phyloP scores from a whole-genome alignment of 2,113 vertebrate genomes.

The Athene cunicularia region DNA sequence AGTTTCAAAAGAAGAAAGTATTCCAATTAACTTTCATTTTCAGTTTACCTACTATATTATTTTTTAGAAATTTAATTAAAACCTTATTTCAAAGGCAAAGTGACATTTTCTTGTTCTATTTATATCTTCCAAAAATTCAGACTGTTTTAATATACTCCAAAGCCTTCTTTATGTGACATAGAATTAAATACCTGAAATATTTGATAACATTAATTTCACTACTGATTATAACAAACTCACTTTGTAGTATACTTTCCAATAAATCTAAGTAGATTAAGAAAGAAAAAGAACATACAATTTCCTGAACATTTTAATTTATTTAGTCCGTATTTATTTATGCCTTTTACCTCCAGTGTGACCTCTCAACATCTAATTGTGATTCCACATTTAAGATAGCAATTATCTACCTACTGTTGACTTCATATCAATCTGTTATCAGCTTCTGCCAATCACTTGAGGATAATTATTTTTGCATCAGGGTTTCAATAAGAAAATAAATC shows the following conservation, averaged over 20 bases:
- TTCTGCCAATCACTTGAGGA: not conserved
- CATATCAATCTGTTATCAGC: not conserved
- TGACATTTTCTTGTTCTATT: slow-evolving; percentile 26
- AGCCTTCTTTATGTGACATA: slow-evolving; percentile 27
- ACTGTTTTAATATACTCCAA: slow-evolving; percentile 59
- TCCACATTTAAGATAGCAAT: not conserved
- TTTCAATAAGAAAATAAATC: not conserved
- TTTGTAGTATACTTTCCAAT: not conserved
- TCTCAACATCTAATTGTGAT: not conserved
- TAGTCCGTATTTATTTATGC: not conserved
- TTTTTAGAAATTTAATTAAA: slow-evolving; percentile 64
- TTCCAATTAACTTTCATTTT: slow-evolving; percentile 53
- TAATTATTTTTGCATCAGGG: not conserved
- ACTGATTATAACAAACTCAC: slow-evolving; percentile 48
- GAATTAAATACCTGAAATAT: slow-evolving; percentile 33
- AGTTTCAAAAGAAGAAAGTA: slow-evolving; percentile 34
- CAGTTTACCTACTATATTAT: not conserved
- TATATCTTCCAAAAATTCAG: slow-evolving; percentile 1
- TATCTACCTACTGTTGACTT: not conserved
- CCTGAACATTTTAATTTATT: not conserved
- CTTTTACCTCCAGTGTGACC: not conserved
- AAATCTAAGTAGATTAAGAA: not conserved
- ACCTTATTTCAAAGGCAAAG: slow-evolving; percentile 46
- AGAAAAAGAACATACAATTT: not conserved
- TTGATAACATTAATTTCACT: slow-evolving; percentile 55